Conservation (phyloP, 2,113 vertebrate genomes). For the Cyprinus carpio region DNA sequence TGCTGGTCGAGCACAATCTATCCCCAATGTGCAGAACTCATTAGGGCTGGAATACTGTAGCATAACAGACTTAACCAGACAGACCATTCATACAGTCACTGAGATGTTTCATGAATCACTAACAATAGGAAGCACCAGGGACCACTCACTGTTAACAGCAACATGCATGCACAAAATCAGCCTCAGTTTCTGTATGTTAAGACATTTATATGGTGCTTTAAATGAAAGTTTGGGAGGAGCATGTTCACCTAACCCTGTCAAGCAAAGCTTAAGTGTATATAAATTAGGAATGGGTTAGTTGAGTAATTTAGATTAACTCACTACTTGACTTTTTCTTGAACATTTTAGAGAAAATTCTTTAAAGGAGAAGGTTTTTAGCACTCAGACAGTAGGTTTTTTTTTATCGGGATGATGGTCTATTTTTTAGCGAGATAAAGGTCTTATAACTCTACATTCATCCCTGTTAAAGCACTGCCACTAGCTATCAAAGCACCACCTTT, state of each 20-base stretch:
- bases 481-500: no score
- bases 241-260: not conserved
- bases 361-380: not conserved
- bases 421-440: not conserved
- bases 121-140: not conserved
- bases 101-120: conserved; percentile 32
- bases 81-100: not conserved
- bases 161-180: not conserved
- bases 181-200: not conserved
- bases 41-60: conserved; percentile 9
- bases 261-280: not conserved
- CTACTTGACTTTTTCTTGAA: not conserved
- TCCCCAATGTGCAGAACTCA: conserved; percentile 42
- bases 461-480: no score
- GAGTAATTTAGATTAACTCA: not conserved
- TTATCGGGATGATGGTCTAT: no score
- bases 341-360: not conserved
- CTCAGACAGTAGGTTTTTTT: no score
- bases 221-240: not conserved
- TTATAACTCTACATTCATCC: not conserved
- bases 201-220: not conserved
- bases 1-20: conserved; percentile 5
- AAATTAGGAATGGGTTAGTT: no score
- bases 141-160: conserved; percentile 12
- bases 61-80: not conserved